Base-by-base conservation (phyloP, 1,140 invertebrate species). In the Drosophila kepulauana region DNA sequence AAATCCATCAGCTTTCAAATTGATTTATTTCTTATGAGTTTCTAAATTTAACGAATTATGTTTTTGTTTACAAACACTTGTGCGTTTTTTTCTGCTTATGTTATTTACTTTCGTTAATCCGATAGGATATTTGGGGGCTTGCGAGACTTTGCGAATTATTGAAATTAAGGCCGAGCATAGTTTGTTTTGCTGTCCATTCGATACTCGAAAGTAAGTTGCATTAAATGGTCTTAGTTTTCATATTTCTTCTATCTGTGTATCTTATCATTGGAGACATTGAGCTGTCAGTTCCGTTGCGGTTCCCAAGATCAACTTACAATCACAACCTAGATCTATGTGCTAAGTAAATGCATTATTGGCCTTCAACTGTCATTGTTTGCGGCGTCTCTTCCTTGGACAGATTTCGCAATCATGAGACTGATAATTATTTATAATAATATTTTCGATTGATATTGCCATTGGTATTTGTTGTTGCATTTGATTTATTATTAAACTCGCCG, bases 61-160 rank as follows among this genome's bases (percentile, higher is more conserved):
- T 33, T 56, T 43, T 43, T 43, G 41, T 13, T 43, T 11, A 10
- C 38, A 41, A 41, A 10, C 11, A 3, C 11, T n/a, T 41, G 43
- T 16, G 10, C 30, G 10, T 65, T 54, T 65, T 54, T 41, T n/a
- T 20, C 3, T 10, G 35, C 35, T 5, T 57, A 20, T 8, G 25
- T 5, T 54, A 38, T 10, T 38, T 76, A 25, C 20, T 25, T 38
- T 38, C 35, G 35, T 30, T 81, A 67, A 76, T 76, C 78, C 11
- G 5, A 15, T 15, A 7, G 38, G 16, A n/a, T 10, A 43, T 57
- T n/a, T 5, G 20, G 5, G n/a, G 41, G 5, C 33, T 6, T 43
- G 43, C 41, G 46, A 56, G 48, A 7, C 59, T 25, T 51, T 49
- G 54, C 64, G 57, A 81, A 81, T 75, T 82, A 82, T 46, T 46